phyloP scores from a whole-genome alignment of 2,888 invertebrate genomes.

The Drosophila kambysellisi region DNA sequence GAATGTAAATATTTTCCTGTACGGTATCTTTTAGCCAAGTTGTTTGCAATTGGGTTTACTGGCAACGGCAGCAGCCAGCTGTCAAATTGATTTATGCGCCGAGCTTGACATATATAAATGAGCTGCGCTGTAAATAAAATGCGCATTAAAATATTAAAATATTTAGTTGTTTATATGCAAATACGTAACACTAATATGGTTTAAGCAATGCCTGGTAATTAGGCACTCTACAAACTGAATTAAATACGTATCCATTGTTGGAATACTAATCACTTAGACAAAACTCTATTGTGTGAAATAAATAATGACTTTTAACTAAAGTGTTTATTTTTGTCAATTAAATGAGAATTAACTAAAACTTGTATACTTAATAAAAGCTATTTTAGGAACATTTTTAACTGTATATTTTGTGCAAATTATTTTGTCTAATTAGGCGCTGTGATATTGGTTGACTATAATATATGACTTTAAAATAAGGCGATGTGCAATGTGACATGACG shows the following conservation, averaged over 20 bases:
- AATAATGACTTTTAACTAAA: not conserved
- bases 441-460: slow-evolving; percentile 50
- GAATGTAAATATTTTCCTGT: not conserved
- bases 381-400: not conserved
- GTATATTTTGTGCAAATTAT: slow-evolving; percentile 27
- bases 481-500: slow-evolving; percentile 47
- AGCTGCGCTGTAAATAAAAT: slow-evolving; percentile 61
- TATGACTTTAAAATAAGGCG: slow-evolving; percentile 55
- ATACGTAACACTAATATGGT: slow-evolving; percentile 41
- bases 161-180: slow-evolving; percentile 49
- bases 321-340: not conserved
- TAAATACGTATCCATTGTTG: slow-evolving; percentile 12
- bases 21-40: slow-evolving; percentile 23
- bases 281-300: not conserved
- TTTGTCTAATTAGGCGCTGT: slow-evolving; percentile 35
- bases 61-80: slow-evolving; percentile 54
- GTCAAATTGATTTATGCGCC: slow-evolving; percentile 80
- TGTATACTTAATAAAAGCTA: not conserved
- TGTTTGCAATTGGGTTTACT: slow-evolving; percentile 6
- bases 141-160: slow-evolving; percentile 75
- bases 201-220: slow-evolving; percentile 35
- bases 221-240: slow-evolving; percentile 23
- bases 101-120: slow-evolving; percentile 70
- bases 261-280: not conserved
- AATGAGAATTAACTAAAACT: not conserved